phyloP scores from a whole-genome alignment of 2,797 vertebrate genomes.

The Crocodylus rhombifer region DNA sequence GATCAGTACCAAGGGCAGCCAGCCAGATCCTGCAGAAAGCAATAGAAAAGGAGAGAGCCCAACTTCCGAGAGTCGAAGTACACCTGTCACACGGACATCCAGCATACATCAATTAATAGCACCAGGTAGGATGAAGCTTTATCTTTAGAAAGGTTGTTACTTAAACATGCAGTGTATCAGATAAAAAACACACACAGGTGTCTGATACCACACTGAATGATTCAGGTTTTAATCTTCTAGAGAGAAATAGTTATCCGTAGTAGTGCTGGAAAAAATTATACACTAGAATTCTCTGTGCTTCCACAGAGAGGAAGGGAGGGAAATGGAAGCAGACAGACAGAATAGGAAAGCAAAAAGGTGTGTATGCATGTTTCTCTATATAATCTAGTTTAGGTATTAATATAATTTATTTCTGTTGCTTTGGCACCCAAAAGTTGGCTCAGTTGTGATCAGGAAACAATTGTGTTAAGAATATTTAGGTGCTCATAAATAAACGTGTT shows the following conservation, averaged over 20 bases:
- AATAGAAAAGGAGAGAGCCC: conserved; percentile 83
- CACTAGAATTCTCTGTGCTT: neutral
- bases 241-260: neutral
- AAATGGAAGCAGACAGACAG: neutral
- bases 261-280: neutral
- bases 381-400: too few species aligned
- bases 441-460: neutral
- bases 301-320: neutral
- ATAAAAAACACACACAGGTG: neutral
- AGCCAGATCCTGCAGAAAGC: conserved; percentile 84
- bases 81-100: conserved; percentile 82
- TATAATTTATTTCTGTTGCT: neutral
- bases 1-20: conserved; percentile 85
- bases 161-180: neutral
- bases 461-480: neutral
- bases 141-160: neutral
- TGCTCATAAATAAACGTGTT: neutral
- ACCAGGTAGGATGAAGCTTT: conserved; percentile 82
- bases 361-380: neutral
- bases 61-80: conserved; percentile 80
- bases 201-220: neutral
- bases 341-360: neutral
- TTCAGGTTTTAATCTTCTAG: neutral
- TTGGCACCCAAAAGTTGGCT: neutral
- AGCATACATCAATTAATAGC: conserved; percentile 87